Evolutionary conservation across 1,140 invertebrate genomes (phyloP).

Genomic region (Euglossa dilemma): DNA sequence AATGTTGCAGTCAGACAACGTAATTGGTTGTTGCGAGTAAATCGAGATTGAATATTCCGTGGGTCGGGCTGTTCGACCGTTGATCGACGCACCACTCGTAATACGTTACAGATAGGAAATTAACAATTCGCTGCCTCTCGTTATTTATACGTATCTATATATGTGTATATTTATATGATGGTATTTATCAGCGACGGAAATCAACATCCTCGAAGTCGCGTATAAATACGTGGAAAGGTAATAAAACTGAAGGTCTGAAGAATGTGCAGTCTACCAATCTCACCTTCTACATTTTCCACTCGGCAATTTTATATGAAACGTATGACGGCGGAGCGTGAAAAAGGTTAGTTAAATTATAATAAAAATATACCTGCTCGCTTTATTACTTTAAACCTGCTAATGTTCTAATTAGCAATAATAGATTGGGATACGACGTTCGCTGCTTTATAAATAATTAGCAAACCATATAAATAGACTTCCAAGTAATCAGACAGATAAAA

Average conservation of each 20-base stretch:
- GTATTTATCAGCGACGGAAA: neutral
- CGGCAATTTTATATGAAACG: neutral
- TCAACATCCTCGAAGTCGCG: neutral
- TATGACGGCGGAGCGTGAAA: neutral
- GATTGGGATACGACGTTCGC: neutral
- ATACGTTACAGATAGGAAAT: conserved; percentile 4
- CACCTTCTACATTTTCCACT: conserved; percentile 8
- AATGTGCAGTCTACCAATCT: neutral
- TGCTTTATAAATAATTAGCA: neutral
- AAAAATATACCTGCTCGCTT: neutral
- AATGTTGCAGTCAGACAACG: neutral
- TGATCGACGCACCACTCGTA: neutral
- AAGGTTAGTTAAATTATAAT: neutral
- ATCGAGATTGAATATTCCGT: neutral
- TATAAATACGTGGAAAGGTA: neutral
- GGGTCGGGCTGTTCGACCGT: neutral
- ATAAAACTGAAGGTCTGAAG: neutral
- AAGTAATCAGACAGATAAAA: neutral
- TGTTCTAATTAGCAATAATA: neutral
- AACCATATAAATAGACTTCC: neutral
- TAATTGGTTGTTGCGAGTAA: conserved; percentile 9
- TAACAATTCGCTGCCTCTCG: neutral
- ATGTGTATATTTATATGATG: neutral
- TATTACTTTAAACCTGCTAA: neutral
- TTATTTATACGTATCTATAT: neutral